phyloP scores from a whole-genome alignment of 2,113 vertebrate genomes.

The Pongo pygmaeus region DNA sequence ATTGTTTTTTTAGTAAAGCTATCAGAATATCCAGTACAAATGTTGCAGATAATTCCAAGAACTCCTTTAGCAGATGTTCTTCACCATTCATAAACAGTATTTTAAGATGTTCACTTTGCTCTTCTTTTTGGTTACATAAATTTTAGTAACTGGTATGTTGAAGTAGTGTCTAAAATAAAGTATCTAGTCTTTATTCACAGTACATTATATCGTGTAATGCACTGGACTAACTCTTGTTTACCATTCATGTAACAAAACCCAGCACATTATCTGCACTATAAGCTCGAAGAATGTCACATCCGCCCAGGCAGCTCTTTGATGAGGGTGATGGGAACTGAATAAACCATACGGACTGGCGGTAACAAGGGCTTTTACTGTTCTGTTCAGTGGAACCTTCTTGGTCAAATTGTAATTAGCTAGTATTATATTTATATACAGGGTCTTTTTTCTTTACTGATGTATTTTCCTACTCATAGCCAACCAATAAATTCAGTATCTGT shows the following conservation, averaged over 20 bases:
- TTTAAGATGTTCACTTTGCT: slow-evolving; percentile 84
- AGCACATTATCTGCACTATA: slow-evolving; percentile 97
- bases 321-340: slow-evolving; percentile 92
- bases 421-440: slow-evolving; percentile 97
- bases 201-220: slow-evolving; percentile 93
- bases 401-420: slow-evolving; percentile 94
- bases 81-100: slow-evolving; percentile 80
- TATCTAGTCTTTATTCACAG: slow-evolving; percentile 87
- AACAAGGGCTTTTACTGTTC: slow-evolving; percentile 96
- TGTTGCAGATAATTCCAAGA: slow-evolving; percentile 71
- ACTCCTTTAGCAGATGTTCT: slow-evolving; percentile 75
- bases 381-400: slow-evolving; percentile 93
- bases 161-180: slow-evolving; percentile 82
- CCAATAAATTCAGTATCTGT: slow-evolving; percentile 99
- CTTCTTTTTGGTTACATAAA: slow-evolving; percentile 83
- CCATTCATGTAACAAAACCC: slow-evolving; percentile 95
- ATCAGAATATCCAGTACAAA: slow-evolving; percentile 71
- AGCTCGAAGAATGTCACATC: slow-evolving; percentile 94
- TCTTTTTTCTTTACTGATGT: slow-evolving; percentile 98
- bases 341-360: slow-evolving; percentile 94
- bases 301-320: slow-evolving; percentile 96
- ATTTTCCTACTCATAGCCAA: slow-evolving; percentile 99
- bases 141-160: slow-evolving; percentile 84
- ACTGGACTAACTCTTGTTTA: slow-evolving; percentile 99
- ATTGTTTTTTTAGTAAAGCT: slow-evolving; percentile 43